Evolutionary conservation across 2,888 invertebrate species (phyloP).

Genomic region (Pyralis farinalis): DNA sequence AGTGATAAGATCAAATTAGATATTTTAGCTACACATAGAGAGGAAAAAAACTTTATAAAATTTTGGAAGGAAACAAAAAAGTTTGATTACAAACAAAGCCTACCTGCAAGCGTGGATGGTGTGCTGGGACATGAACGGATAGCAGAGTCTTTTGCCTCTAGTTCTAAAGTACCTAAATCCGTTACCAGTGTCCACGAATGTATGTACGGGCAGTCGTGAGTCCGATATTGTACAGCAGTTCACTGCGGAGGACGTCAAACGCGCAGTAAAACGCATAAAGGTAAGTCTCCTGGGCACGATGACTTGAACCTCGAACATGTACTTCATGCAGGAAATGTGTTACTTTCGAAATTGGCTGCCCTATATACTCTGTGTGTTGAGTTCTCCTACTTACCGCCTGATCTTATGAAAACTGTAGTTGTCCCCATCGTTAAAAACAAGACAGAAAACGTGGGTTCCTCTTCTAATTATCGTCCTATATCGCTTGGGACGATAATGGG

Average conservation of each 20-base stretch:
- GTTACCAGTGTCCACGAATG: background rate
- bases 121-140: background rate
- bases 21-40: background rate
- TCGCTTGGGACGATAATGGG: slow-evolving; percentile 10
- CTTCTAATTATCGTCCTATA: slow-evolving; percentile 10
- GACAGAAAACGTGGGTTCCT: slow-evolving; percentile 3
- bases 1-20: slow-evolving; percentile 1
- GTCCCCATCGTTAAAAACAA: slow-evolving; percentile 10
- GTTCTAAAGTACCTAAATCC: background rate
- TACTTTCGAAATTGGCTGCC: background rate
- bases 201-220: background rate
- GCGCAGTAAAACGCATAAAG: background rate
- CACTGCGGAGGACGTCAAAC: background rate
- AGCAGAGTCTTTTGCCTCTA: background rate
- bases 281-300: slow-evolving; percentile 4
- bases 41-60: background rate
- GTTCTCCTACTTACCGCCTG: slow-evolving; percentile 2
- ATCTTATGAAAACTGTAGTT: slow-evolving; percentile 8
- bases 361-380: background rate
- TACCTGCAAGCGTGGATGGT: slow-evolving; percentile 1
- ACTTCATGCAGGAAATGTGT: background rate
- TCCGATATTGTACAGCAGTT: background rate
- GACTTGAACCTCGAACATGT: background rate
- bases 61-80: slow-evolving; percentile 4
- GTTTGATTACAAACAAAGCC: background rate